phyloP scores from a whole-genome alignment of 2,113 vertebrate genomes.

The Physeter macrocephalus region DNA sequence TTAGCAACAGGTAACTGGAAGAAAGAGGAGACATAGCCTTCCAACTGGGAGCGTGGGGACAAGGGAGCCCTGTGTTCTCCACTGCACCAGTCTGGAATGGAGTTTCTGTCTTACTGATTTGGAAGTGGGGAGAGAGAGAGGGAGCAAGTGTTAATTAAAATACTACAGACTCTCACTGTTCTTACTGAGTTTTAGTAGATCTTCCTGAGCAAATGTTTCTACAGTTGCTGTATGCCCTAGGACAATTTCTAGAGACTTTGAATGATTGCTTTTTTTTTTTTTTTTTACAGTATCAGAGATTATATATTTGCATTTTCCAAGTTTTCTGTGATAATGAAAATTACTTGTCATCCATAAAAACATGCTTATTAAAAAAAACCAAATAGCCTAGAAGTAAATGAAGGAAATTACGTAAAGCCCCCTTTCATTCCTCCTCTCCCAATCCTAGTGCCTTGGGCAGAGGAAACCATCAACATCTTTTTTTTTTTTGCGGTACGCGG shows the following conservation, averaged over 20 bases:
- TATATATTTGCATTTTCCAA: not conserved
- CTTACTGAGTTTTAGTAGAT: not conserved
- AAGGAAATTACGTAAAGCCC: not conserved
- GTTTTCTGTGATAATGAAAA: not conserved
- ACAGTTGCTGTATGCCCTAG: not conserved
- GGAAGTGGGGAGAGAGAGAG: not conserved
- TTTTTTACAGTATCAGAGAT: not conserved
- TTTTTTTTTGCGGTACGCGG: too few species aligned
- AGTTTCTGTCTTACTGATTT: not conserved
- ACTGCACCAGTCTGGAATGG: not conserved
- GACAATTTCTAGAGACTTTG: not conserved
- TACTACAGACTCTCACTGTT: not conserved
- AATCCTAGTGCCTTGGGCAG: not conserved
- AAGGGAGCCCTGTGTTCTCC: not conserved
- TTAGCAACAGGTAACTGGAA: not conserved
- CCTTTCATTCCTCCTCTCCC: not conserved
- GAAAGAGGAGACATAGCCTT: not conserved
- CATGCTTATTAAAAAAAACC: not conserved
- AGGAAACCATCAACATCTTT: not conserved
- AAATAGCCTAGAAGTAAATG: not conserved
- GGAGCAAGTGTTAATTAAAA: not conserved
- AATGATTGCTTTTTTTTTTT: not conserved
- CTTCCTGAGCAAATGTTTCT: not conserved
- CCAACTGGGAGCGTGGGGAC: not conserved
- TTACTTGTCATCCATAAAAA: not conserved